A percentile compares a stretch with the other conserved stretches of the same genome.
Evolutionary conservation across 2,888 invertebrate species (phyloP).

Genomic region (Acronicta psi): DNA sequence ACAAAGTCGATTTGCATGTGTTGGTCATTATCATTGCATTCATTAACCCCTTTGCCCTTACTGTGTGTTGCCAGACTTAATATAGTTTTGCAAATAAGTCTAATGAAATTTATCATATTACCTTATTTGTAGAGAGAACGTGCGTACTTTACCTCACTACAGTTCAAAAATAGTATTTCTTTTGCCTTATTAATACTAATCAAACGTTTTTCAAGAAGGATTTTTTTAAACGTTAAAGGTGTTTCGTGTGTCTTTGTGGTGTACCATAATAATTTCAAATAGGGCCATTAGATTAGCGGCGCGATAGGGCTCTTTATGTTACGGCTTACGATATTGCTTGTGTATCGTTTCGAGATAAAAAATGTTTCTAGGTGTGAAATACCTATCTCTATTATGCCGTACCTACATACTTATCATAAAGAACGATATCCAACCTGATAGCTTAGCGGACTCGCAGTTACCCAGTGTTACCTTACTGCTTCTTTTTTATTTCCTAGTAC

Average conservation of each 20-base stretch:
- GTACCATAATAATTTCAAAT: constrained; percentile 45
- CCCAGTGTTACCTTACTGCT: too few relatives aligned
- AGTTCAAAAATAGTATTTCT: constrained; percentile 17
- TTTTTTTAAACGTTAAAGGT: constrained; percentile 43
- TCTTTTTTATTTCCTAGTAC: too few relatives aligned
- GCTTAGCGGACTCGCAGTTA: too few relatives aligned
- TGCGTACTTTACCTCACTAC: constrained; percentile 18
- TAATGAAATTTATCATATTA: constrained; percentile 53
- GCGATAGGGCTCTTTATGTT: constrained; percentile 38
- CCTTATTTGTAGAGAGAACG: constrained; percentile 40
- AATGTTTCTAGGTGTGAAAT: constrained; percentile 31
- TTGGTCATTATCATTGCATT: constrained; percentile 52
- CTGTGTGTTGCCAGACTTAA: constrained; percentile 23
- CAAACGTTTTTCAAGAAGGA: constrained; percentile 32
- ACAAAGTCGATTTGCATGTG: constrained; percentile 50
- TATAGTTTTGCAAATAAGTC: constrained; percentile 55
- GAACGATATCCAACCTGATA: too few relatives aligned
- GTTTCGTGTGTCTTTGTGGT: constrained; percentile 48
- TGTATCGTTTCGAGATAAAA: constrained; percentile 21
- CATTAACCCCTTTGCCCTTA: constrained; percentile 58
- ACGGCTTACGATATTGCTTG: constrained; percentile 16
- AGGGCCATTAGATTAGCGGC: constrained; percentile 59
- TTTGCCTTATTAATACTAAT: constrained; percentile 33
- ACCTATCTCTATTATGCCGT: constrained; percentile 12
- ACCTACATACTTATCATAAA: background rate